phyloP scores from a whole-genome alignment of 2,797 vertebrate genomes.

The Heliangelus exortis region DNA sequence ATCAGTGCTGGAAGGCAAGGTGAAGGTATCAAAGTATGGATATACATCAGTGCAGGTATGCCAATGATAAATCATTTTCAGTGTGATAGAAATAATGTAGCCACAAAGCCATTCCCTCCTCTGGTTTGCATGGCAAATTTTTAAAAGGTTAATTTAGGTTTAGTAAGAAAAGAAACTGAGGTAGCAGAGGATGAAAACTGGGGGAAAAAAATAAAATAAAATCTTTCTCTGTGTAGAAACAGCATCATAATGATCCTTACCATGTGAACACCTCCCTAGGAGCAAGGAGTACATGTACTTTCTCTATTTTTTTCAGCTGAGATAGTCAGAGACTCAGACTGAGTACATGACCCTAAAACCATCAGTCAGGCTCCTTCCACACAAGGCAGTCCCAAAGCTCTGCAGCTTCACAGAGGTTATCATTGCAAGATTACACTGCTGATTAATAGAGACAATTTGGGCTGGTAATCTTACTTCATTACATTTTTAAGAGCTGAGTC shows the following conservation, averaged over 20 bases:
- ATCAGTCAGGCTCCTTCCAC: background rate
- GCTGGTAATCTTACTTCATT: background rate
- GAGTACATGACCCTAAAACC: background rate
- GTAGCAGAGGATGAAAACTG: background rate
- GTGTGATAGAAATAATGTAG: background rate
- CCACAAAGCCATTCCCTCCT: background rate
- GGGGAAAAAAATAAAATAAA: no score
- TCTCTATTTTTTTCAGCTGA: background rate
- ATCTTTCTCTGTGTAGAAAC: background rate
- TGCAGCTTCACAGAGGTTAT: background rate
- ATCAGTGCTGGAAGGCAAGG: background rate
- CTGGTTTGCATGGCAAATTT: background rate
- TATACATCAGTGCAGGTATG: background rate
- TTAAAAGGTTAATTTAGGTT: background rate
- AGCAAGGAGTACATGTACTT: background rate
- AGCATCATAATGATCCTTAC: background rate
- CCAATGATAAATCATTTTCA: background rate
- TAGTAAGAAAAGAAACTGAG: background rate
- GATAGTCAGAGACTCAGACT: background rate
- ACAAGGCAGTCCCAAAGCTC: background rate
- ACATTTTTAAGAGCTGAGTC: background rate
- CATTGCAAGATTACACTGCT: background rate
- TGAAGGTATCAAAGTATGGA: background rate
- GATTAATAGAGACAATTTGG: conserved; percentile 43
- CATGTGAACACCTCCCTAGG: background rate